Conservation (phyloP, 2,797 vertebrate species). For the Naso thynnoides region DNA sequence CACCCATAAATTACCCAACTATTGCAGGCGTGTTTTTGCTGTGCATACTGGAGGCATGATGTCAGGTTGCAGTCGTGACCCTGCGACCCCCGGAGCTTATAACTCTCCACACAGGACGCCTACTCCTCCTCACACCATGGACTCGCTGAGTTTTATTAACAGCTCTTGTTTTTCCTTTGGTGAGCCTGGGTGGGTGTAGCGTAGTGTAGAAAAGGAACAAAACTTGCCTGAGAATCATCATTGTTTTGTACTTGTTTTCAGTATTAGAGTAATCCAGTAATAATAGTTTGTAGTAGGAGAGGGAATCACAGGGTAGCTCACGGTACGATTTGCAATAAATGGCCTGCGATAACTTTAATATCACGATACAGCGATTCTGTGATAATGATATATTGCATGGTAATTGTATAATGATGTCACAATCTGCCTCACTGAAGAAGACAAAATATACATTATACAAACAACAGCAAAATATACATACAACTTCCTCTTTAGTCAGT, state of each 20-base stretch:
- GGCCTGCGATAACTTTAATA: too few species aligned
- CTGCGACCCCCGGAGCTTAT: constrained; percentile 60
- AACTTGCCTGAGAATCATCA: background rate
- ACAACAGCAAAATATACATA: too few species aligned
- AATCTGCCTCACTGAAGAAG: too few species aligned
- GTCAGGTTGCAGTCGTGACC: constrained; percentile 75
- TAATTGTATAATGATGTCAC: too few species aligned
- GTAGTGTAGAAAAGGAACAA: background rate
- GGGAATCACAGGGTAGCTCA: too few species aligned
- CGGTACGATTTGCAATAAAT: too few species aligned
- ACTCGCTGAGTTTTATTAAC: constrained; percentile 32
- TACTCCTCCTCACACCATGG: constrained; percentile 26
- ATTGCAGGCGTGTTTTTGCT: constrained; percentile 67
- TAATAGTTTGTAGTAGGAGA: background rate
- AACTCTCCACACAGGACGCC: constrained; percentile 57
- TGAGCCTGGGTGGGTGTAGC: background rate
- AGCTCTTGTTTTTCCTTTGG: background rate
- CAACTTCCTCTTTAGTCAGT: too few species aligned
- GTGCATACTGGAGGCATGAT: constrained; percentile 70
- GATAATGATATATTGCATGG: too few species aligned
- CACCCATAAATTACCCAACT: constrained; percentile 59
- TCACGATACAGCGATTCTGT: too few species aligned
- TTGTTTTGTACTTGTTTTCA: background rate
- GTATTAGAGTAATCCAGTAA: background rate
- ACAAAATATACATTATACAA: too few species aligned